Evolutionary conservation across 2,888 invertebrate species (phyloP).

Genomic region (Auanema freiburgensis): DNA sequence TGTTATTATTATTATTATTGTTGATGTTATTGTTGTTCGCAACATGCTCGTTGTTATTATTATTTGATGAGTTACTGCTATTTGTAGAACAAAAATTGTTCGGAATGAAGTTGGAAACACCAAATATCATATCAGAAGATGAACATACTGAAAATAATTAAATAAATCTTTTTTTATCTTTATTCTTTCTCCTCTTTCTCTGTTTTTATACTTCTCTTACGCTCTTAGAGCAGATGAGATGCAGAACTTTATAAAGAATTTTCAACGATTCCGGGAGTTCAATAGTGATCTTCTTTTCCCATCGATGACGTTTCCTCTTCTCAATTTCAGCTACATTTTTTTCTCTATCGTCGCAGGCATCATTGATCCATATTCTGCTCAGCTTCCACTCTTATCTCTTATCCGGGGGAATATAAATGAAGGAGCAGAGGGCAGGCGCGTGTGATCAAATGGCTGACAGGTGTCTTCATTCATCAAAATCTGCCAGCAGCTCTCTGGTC

Average conservation of each 20-base stretch:
- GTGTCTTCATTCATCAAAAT: conserved; percentile 19
- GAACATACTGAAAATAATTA: conserved; percentile 18
- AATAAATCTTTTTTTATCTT: background rate
- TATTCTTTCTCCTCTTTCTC: background rate
- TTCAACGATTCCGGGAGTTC: background rate
- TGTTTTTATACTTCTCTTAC: background rate
- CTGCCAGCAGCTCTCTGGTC: too few species aligned
- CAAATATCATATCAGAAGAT: conserved; percentile 37
- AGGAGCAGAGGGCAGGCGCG: conserved; percentile 7
- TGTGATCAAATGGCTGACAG: conserved; percentile 17
- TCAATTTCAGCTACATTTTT: conserved; percentile 4
- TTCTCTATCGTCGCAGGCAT: background rate
- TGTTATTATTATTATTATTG: conserved; percentile 27
- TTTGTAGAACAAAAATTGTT: conserved; percentile 27
- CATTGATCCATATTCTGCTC: background rate
- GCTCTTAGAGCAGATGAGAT: background rate
- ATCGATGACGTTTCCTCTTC: background rate
- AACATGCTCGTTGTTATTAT: conserved; percentile 35
- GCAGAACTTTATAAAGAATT: background rate
- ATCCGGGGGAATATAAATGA: background rate
- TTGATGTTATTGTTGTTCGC: conserved; percentile 29
- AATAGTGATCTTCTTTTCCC: background rate
- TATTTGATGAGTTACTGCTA: conserved; percentile 13
- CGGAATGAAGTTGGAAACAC: conserved; percentile 32
- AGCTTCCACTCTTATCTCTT: background rate